These are phyloP conservation scores for Nannospalax galili DNA, from an alignment of 2,113 vertebrate genomes.

Conservation along the genomic window DNA sequence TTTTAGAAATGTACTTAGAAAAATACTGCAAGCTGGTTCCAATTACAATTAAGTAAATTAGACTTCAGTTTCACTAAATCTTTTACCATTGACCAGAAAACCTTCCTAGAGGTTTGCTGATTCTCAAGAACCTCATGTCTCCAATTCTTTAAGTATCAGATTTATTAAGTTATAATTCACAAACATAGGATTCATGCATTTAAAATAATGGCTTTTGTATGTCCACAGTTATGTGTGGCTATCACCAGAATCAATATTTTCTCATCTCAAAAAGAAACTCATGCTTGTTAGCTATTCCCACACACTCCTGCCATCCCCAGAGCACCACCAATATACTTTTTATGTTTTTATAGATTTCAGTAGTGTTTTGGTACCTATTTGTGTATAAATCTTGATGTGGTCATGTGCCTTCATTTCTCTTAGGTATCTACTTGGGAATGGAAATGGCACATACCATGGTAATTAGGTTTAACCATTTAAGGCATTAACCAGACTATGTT, in stretches of 20 bases:
- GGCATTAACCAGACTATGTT: neutral
- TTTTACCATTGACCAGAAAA: conserved; percentile 56
- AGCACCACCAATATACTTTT: neutral
- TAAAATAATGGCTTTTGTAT: conserved; percentile 27
- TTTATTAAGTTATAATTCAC: conserved; percentile 26
- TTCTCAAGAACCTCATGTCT: conserved; percentile 37
- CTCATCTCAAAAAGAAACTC: neutral
- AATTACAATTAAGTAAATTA: conserved; percentile 61
- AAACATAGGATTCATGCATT: conserved; percentile 1
- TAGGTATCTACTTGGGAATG: neutral
- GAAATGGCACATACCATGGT: neutral
- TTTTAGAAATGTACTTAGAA: conserved; percentile 67
- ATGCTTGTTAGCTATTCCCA: neutral
- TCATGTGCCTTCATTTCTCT: neutral
- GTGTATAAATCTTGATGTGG: neutral
- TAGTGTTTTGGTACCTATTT: too few relatives aligned
- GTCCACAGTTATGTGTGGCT: neutral
- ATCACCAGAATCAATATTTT: neutral
- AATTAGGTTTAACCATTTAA: neutral
- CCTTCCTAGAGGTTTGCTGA: conserved; percentile 45
- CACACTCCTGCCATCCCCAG: neutral
- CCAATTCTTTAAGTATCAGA: conserved; percentile 19
- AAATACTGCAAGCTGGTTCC: conserved; percentile 57
- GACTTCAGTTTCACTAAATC: conserved; percentile 22
- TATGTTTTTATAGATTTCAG: neutral